Evolutionary conservation across 2,113 vertebrate genomes (phyloP).

Genomic region (Hippocampus abdominalis): DNA sequence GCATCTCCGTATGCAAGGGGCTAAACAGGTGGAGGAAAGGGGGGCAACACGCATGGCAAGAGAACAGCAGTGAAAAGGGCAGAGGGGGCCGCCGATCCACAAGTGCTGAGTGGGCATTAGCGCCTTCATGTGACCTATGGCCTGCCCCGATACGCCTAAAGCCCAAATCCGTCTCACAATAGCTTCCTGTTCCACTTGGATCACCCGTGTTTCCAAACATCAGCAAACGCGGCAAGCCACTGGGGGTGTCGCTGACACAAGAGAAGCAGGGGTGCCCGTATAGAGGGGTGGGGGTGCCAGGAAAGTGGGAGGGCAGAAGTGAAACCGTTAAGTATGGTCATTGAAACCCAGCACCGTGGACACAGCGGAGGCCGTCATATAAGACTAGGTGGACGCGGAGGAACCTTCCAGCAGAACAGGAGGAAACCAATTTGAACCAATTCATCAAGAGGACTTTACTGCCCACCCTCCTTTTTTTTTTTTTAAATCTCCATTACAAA

Average conservation of each 20-base stretch:
- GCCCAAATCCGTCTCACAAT: constrained; percentile 80
- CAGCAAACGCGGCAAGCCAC: constrained; percentile 62
- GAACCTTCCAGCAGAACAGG: constrained; percentile 26
- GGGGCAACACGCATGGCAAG: constrained; percentile 1
- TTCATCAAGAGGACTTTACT: constrained; percentile 24
- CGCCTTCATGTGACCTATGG: constrained; percentile 78
- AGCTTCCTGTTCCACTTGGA: constrained; percentile 81
- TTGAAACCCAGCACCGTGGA: constrained; percentile 55
- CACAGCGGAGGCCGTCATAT: constrained; percentile 34
- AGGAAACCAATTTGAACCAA: constrained; percentile 21
- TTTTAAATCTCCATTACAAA: constrained; percentile 18
- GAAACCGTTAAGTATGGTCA: constrained; percentile 46
- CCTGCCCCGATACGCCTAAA: constrained; percentile 75
- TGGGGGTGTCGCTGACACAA: constrained; percentile 63
- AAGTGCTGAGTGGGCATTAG: constrained; percentile 77
- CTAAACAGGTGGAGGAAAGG: background rate
- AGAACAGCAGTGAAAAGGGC: background rate
- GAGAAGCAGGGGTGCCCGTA: constrained; percentile 38
- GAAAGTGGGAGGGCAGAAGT: constrained; percentile 50
- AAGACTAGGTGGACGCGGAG: constrained; percentile 36
- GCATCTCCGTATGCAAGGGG: background rate
- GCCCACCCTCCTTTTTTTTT: constrained; percentile 37
- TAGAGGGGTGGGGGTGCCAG: constrained; percentile 17
- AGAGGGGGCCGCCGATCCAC: constrained; percentile 55
- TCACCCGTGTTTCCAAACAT: constrained; percentile 72